Conservation (phyloP, 2,113 vertebrate genomes). For the Galemys pyrenaicus region DNA sequence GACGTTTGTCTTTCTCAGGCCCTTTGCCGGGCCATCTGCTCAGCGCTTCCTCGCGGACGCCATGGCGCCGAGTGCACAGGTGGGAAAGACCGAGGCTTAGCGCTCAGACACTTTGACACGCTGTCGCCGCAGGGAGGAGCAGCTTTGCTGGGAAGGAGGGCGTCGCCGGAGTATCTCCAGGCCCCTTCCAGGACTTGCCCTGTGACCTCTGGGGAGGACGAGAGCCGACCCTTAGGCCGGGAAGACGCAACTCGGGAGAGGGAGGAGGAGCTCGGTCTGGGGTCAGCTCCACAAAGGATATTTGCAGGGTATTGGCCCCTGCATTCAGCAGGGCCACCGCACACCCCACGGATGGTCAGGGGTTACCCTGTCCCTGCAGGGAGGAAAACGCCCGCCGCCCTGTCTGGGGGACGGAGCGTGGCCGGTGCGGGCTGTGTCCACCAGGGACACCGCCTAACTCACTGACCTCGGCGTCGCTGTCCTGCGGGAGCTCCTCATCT, state of each 20-base stretch:
- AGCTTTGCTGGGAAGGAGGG: not conserved
- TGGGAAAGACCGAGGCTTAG: not conserved
- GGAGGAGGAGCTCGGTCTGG: not conserved
- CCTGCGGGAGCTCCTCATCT: not conserved
- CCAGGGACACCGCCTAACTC: too few relatives aligned
- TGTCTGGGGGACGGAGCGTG: too few relatives aligned
- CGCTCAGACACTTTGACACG: not conserved
- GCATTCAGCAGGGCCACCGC: not conserved
- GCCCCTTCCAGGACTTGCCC: not conserved
- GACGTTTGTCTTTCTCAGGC: not conserved
- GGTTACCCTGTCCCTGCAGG: not conserved
- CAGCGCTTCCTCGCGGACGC: not conserved
- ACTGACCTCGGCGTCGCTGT: not conserved
- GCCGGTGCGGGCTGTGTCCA: not conserved
- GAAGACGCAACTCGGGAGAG: not conserved
- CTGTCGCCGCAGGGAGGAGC: not conserved
- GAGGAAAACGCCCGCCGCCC: too few relatives aligned
- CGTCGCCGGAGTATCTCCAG: too few relatives aligned
- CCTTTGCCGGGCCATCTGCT: not conserved
- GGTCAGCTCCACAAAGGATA: not conserved
- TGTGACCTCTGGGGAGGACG: not conserved
- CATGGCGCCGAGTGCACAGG: not conserved
- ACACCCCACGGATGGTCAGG: too few relatives aligned
- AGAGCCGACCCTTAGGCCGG: not conserved
- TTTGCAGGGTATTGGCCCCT: not conserved